Evolutionary conservation across 2,113 vertebrate genomes (phyloP).

Genomic region (Osmerus eperlanus): DNA sequence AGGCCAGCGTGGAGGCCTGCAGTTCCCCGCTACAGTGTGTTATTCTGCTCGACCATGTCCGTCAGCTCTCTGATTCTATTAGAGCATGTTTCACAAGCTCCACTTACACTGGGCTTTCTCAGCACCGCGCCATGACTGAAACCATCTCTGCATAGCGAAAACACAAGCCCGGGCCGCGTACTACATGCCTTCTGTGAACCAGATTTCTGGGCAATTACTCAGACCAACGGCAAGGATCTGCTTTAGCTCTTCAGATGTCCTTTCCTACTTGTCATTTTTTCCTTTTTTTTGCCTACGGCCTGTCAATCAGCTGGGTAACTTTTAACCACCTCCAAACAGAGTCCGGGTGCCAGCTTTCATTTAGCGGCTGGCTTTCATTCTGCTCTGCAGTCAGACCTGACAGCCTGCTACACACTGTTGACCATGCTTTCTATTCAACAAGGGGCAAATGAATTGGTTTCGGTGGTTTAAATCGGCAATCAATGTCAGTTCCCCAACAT

Average conservation of each 20-base stretch:
- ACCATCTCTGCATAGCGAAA: constrained; percentile 37
- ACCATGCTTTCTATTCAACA: constrained; percentile 72
- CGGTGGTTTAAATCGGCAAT: constrained; percentile 76
- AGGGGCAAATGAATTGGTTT: constrained; percentile 72
- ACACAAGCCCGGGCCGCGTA: background rate
- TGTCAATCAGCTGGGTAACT: constrained; percentile 70
- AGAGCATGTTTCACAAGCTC: constrained; percentile 64
- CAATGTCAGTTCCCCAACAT: constrained; percentile 78
- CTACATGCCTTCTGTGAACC: constrained; percentile 31
- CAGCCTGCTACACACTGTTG: constrained; percentile 74
- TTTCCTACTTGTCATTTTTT: background rate
- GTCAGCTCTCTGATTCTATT: constrained; percentile 72
- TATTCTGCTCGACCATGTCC: constrained; percentile 67
- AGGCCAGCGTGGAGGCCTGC: constrained; percentile 13
- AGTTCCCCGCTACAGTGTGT: constrained; percentile 49
- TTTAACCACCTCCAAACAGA: constrained; percentile 69
- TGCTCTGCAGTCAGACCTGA: constrained; percentile 67
- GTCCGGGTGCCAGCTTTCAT: constrained; percentile 60
- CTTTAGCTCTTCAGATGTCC: constrained; percentile 5
- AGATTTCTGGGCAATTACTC: constrained; percentile 45
- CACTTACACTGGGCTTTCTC: constrained; percentile 61
- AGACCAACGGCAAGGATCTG: constrained; percentile 25
- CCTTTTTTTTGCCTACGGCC: constrained; percentile 52
- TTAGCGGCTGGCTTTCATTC: constrained; percentile 61
- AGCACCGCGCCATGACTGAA: constrained; percentile 15